Evolutionary conservation across 2,797 vertebrate species (phyloP).

Genomic region (Setipinna tenuifilis): DNA sequence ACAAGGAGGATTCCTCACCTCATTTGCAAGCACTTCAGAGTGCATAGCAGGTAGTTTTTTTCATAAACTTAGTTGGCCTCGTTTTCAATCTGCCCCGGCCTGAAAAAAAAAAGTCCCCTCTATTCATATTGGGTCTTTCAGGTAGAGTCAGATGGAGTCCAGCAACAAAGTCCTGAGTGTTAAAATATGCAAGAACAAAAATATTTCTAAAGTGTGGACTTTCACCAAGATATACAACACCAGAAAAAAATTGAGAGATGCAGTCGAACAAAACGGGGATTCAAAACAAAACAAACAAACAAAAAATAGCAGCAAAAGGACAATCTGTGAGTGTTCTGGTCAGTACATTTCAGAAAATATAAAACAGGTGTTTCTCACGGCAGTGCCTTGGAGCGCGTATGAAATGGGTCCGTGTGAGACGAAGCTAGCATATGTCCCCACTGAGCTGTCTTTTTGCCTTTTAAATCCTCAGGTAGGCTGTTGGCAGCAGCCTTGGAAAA

Average conservation of each 20-base stretch:
- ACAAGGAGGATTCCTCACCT: conserved; percentile 21
- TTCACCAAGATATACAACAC: background rate
- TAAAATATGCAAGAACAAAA: background rate
- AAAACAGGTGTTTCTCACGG: conserved; percentile 17
- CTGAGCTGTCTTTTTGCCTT: conserved; percentile 7
- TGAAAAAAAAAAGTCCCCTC: background rate
- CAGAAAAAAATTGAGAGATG: background rate
- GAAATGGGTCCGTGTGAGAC: conserved; percentile 9
- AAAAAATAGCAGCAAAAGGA: background rate
- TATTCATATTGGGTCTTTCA: background rate
- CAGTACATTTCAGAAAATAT: background rate
- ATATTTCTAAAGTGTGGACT: background rate
- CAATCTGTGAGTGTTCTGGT: background rate
- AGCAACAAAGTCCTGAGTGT: background rate
- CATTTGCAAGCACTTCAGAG: conserved; percentile 21
- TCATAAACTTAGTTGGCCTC: background rate
- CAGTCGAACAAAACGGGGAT: background rate
- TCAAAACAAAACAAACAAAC: background rate
- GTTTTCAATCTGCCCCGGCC: background rate
- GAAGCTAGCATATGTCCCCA: conserved; percentile 17
- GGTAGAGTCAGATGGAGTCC: background rate
- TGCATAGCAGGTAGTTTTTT: background rate
- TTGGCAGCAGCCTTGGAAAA: conserved; percentile 10
- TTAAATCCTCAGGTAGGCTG: conserved; percentile 14
- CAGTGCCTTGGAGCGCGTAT: background rate